Percentiles rank a stretch among this genome's conserved stretches.
Evolutionary conservation across 2,888 invertebrate genomes (phyloP).

Genomic region (Cetonia aurata): DNA sequence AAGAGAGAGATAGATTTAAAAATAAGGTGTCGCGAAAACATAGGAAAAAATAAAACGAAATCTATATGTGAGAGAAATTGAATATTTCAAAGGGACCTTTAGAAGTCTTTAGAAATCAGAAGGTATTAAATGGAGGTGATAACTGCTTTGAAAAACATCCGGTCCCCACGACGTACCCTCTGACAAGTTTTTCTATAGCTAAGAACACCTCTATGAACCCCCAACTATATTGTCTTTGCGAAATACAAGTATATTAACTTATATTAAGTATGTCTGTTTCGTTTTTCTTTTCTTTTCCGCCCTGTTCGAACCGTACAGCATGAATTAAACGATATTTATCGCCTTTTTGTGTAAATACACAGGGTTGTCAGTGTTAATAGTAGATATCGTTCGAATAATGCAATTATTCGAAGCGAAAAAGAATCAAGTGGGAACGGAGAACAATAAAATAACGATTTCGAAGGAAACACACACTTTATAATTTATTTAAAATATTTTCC

Average conservation of each 20-base stretch:
- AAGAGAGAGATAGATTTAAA: neutral
- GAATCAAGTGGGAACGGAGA: neutral
- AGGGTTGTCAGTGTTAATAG: neutral
- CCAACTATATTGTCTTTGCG: constrained; percentile 37
- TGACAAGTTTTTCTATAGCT: constrained; percentile 39
- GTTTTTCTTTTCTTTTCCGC: neutral
- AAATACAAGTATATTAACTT: constrained; percentile 46
- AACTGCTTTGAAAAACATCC: constrained; percentile 52
- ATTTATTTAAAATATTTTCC: constrained; percentile 2
- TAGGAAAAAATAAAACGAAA: constrained; percentile 20
- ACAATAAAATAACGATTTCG: neutral
- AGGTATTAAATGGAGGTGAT: constrained; percentile 50
- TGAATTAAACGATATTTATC: constrained; percentile 24
- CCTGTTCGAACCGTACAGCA: neutral
- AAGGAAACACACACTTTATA: neutral
- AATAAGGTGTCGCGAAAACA: constrained; percentile 27
- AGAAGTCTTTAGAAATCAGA: constrained; percentile 49
- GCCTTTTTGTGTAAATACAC: constrained; percentile 4
- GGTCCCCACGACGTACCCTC: constrained; percentile 41
- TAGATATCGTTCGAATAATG: neutral
- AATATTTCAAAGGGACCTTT: constrained; percentile 37
- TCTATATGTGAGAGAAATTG: constrained; percentile 40
- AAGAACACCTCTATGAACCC: constrained; percentile 22
- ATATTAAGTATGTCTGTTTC: constrained; percentile 38
- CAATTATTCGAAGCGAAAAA: neutral